Evolutionary conservation across 2,113 vertebrate species (phyloP), one percentile per base, ranked within the genome.

Genomic region (Oreochromis spilurus): DNA sequence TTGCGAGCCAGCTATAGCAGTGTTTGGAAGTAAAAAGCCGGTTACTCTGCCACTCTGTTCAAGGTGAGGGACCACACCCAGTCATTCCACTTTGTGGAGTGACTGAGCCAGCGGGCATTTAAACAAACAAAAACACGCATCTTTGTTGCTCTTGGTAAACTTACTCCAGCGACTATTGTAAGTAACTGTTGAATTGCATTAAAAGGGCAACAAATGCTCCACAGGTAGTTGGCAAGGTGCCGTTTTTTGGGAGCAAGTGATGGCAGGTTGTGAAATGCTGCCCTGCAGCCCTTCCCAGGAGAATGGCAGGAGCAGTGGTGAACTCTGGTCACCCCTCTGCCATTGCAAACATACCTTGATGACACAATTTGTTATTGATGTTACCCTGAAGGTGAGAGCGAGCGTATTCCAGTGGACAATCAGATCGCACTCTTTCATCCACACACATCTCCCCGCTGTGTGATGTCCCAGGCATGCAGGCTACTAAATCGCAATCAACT

Each of bases 381-480:
- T 94, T 88, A 93, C 93, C 92, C 95, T 94, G 93, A 92, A 93
- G 95, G 95, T 92, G 91, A 95, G 95, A 91, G 90, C 84, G 81
- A 81, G 87, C 72, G 67, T 79, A 91, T 89, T 93, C 75, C 31
- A 85, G 84, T 91, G 93, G 92, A 93, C 90, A 88, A 19, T 84
- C 82, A 54, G 82, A 87, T 87, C 84, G 85, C 65, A 53, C 83
- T 7, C 29, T 7, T 83, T 38, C 75, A 29, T 57, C 11, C 26
- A 43, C 40, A 48, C 79, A 29, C 78, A 54, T 54, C 7, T 38
- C n/a, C 67, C 17, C 67, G 26, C 65, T 72, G 6, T 5, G 48
- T 3, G 53, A 78, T 16, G 36, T 81, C 85, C 62, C 40, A 57
- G 34, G 62, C 21, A 9, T 81, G 87, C 36, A 14, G 17, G 72